Base-by-base conservation (phyloP, 2,113 vertebrate genomes). In the Nansenia antarctica region DNA sequence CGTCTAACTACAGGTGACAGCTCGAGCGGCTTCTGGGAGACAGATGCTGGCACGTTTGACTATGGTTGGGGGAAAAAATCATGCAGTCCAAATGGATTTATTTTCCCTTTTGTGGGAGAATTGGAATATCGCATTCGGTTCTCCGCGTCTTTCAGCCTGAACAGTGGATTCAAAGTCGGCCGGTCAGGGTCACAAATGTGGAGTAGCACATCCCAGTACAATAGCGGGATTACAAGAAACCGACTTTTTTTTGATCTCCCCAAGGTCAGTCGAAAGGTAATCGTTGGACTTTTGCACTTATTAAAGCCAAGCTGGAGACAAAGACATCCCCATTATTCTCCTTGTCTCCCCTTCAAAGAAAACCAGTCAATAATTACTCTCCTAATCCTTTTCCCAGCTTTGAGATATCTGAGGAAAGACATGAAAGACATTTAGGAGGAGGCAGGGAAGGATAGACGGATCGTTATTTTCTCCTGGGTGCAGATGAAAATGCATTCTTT, bases 251-350 rank as follows among this genome's bases (percentile, higher is more conserved):
- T 70, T 29, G 39, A 74, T 71, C 72, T 84, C 74, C 76, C 77
- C 24, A 1, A 63, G 74, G 79, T 79, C 53, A 57, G 64, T 12
- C 29, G 49, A 62, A 76, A 82, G 81, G 82, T 77, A 84, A 82
- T 84, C 79, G 77, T 72, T 84, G 85, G 77, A 82, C 81, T 80
- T 84, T 77, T 84, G 60, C 61, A 73, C 77, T 77, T 78, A 74
- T 78, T 80, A 80, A 81, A 82, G 78, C 70, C 58, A 59, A 82
- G 76, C 37, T 34, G 3, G 52, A 83, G 62, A 84, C 78, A 83
- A 85, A 65, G 55, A 55, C 62, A 70, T 35, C 64, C 68, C 55
- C 54, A 5, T 27, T 34, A 6, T 49, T 62, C 24, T 69, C 59
- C 18, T 0, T 37, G 67, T 67, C 60, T 55, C 67, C 27, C 5